A percentile compares a stretch with the other conserved stretches of the same genome.
phyloP scores from a whole-genome alignment of 2,888 invertebrate genomes.

The Diarsia mendica region DNA sequence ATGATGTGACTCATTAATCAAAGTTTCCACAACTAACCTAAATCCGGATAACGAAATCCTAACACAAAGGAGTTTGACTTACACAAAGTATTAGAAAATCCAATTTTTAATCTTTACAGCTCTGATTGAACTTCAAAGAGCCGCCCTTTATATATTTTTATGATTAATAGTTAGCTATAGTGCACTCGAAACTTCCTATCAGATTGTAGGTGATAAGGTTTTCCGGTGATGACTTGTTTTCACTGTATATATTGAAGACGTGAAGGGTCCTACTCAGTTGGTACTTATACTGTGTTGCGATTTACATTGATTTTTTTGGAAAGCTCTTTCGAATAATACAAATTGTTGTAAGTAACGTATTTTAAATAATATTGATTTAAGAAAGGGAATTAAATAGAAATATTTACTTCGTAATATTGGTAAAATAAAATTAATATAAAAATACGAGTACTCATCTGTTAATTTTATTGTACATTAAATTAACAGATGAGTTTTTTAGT shows the following conservation, averaged over 20 bases:
- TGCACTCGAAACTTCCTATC: slow-evolving; percentile 55
- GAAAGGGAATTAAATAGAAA: too few species aligned
- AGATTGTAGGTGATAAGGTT: slow-evolving; percentile 59
- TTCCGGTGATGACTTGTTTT: slow-evolving; percentile 48
- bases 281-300: slow-evolving; percentile 10
- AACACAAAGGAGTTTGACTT: slow-evolving; percentile 6
- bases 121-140: slow-evolving; percentile 59
- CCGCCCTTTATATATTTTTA: slow-evolving; percentile 51
- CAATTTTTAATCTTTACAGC: slow-evolving; percentile 59
- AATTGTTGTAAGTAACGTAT: slow-evolving; percentile 34
- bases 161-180: slow-evolving; percentile 53
- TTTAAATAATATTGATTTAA: background rate
- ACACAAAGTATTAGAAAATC: slow-evolving; percentile 37
- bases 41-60: background rate
- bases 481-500: too few species aligned
- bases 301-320: slow-evolving; percentile 1
- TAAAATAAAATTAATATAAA: too few species aligned
- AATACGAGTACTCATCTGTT: too few species aligned
- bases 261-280: slow-evolving; percentile 35
- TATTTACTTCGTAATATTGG: background rate
- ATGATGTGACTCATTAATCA: slow-evolving; percentile 2
- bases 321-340: background rate
- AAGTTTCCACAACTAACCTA: background rate
- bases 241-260: slow-evolving; percentile 54
- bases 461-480: too few species aligned